Evolutionary conservation across 2,113 vertebrate species (phyloP), one percentile per base, ranked within the genome.

Genomic region (Tetraodon nigroviridis): DNA sequence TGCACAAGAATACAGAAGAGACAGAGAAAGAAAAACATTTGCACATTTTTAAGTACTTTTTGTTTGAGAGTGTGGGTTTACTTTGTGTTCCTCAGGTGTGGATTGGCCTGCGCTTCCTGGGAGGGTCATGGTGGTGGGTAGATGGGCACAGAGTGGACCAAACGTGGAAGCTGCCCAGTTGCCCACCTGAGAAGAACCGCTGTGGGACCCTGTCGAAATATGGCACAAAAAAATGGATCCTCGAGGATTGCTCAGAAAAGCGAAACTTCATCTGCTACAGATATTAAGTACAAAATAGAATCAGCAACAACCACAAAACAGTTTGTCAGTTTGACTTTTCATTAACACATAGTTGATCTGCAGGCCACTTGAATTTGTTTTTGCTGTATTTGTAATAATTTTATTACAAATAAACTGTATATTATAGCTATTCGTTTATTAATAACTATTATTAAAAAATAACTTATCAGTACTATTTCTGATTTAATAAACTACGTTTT

Each of bases 101-200:
- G 79, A 61, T 7, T 0, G 60, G 79, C 18, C 60, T 80, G 14
- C 69, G 74, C 0, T 82, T 80, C 54, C 29, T 80, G 47, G 71
- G 37, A 46, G 69, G 56, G 0, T 1, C 47, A 6, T 86, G 79
- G 81, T 62, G 16, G 13, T 78, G 74, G 81, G 5, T 41, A 10
- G 21, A 70, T 22, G 61, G 74, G 48, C 0, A 5, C 0, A 1
- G 1, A 7, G 5, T 49, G 18, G 1, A 24, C 0, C 2, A 61
- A 14, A 8, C 57, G 0, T 21, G 3, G 18, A 21, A 0, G 17
- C 59, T 76, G 42, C 60, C 64, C 8, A 0, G 14, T 5, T 82
- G 80, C 53, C 76, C 70, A 0, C 11, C 63, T 1, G 16, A 16
- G 21, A 0, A 1, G 24, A 27, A 58, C 4, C 56, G 50, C 42